Base-by-base conservation (phyloP, 2,797 vertebrate genomes). In the Silurus aristotelis region DNA sequence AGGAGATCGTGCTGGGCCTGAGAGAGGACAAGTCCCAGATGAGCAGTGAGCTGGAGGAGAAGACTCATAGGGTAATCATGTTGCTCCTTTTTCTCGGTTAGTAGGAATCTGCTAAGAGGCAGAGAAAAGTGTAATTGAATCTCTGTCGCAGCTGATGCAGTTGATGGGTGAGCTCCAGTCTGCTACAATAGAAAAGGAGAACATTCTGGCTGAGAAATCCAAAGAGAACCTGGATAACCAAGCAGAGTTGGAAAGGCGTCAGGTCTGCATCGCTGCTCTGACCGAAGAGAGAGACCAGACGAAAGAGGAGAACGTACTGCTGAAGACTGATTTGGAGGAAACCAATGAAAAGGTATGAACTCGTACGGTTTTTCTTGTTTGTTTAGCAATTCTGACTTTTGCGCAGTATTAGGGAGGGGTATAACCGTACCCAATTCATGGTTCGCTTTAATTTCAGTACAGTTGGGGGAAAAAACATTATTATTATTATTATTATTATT, bases 261-360 rank as follows among this genome's bases (percentile, higher is more conserved):
- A 89, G 55, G 89, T 91, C 68, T 88, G 91, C 12, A 85, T 92
- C 25, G 89, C 87, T 7, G 84, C 83, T 64, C 88, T 96, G 73
- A 86, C 87, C 15, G 89, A 91, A 75, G 93, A 95, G 85, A 95
- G 91, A 84, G 91, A 92, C n/a, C 87, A 92, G 76, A 92, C 95
- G 2, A 82, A 43, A 86, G 85, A 90, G 25, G 93, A 95, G 86
- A 93, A 85, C 63, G 90, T 91, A 22, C 91, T 88, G 75, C 76
- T 95, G n/a, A 82, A 63, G 31, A 89, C 67, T 10, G 90, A 95
- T n/a, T 89, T 95, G 68, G 86, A 87, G 80, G 92, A 94, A 66
- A 93, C 88, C 48, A 89, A 90, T 75, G 92, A 93, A 61, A 92
- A 7, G 88, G 92, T 95, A 87, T 15, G 12, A 46, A 17, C 10